phyloP scores from a whole-genome alignment of 2,797 vertebrate species.

The Karalla daura region DNA sequence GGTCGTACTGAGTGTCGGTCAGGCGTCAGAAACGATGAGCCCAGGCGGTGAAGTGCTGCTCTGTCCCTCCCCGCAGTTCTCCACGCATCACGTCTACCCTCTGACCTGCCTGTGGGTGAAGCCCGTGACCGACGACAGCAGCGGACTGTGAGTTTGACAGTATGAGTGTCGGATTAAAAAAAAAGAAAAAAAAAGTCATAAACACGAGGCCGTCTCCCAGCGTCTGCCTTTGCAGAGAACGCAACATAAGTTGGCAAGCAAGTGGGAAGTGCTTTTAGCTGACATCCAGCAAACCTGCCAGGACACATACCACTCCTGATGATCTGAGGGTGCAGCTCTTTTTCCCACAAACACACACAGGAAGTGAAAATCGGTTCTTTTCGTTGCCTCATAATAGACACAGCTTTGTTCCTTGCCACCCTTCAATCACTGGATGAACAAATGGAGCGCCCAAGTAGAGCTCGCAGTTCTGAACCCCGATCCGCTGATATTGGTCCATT shows the following conservation, averaged over 20 bases:
- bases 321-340: not conserved
- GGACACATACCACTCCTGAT: not conserved
- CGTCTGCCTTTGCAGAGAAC: too few relatives aligned
- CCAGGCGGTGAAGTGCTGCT: not conserved
- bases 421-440: too few relatives aligned
- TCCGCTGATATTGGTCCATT: too few relatives aligned
- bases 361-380: not conserved
- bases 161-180: not conserved
- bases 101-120: conserved; percentile 94
- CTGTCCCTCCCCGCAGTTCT: conserved; percentile 85
- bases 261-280: too few relatives aligned
- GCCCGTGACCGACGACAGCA: conserved; percentile 89
- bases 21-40: not conserved
- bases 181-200: not conserved
- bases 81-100: conserved; percentile 91
- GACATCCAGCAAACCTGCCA: not conserved
- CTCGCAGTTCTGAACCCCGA: too few relatives aligned
- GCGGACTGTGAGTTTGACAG: conserved; percentile 87
- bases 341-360: not conserved
- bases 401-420: not conserved
- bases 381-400: not conserved
- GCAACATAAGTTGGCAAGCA: too few relatives aligned
- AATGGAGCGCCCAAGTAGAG: too few relatives aligned
- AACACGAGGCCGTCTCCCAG: too few relatives aligned
- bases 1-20: too few relatives aligned